Base-by-base conservation (phyloP, 2,113 vertebrate genomes). In the Plestiodon gilberti region DNA sequence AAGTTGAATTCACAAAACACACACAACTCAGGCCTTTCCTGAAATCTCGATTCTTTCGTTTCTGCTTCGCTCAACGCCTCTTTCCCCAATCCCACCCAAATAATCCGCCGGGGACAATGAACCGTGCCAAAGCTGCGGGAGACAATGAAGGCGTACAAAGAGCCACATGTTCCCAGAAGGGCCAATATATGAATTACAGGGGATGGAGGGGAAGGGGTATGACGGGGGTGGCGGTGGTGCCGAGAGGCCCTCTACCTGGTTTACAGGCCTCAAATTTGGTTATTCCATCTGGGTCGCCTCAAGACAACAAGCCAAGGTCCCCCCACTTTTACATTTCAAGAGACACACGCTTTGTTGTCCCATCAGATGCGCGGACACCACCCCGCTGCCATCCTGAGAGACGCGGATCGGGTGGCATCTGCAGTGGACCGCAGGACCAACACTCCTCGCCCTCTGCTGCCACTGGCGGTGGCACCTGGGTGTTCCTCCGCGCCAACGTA, bases 401-500 rank as follows among this genome's bases (percentile, higher is more conserved):
- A 30, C 30, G 30, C 17, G 13, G 74, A n/a, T 55, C 28, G 30
- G 52, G 48, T 4, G 48, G 14, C 75, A 86, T 78, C 88, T 28
- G 86, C 86, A 90, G 28, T 70, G 35, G 84, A 61, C 89, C 65
- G 89, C 82, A 78, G 82, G 81, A 67, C 74, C 35, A 33, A 17
- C 55, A 43, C 48, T 33, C 65, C 40, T 77, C 7, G 43, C 30
- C 76, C 30, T 13, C 23, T 0, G 18, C 55, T 64, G 86, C 48
- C 40, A 77, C 70, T 81, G 25, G 28, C 40, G 7, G 28, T 48
- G 43, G 48, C 75, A 15, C 4, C 52, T 33, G 15, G n/a, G 33
- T 10, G 22, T 52, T 38, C 40, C 73, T 33, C 76, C 33, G 20
- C 22, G 33, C 22, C 22, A 22, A 64, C 4, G 5, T 73, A 10